phyloP scores from a whole-genome alignment of 2,797 vertebrate genomes.

The Chaetophractus vellerosus region DNA sequence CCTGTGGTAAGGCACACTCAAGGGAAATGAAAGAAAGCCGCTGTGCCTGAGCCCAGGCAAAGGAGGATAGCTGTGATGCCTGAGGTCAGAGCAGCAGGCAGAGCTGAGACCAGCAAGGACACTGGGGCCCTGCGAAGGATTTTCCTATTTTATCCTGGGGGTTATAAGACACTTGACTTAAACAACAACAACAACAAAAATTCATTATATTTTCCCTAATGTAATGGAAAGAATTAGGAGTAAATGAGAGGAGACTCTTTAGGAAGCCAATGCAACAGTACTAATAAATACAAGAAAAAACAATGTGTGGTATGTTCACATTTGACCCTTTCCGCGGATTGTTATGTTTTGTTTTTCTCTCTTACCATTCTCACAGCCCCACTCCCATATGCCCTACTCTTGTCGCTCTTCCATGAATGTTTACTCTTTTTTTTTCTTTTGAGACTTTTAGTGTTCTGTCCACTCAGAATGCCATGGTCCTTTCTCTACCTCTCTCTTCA shows the following conservation, averaged over 20 bases:
- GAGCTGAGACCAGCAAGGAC: neutral
- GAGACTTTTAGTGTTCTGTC: neutral
- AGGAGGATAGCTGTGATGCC: fast-evolving
- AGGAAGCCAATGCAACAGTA: neutral
- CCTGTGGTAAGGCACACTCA: neutral
- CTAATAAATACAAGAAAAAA: neutral
- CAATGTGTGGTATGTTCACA: neutral
- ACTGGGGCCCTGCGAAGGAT: neutral
- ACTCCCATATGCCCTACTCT: neutral
- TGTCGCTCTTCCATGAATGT: neutral
- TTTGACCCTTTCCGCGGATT: neutral
- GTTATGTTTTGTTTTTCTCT: neutral
- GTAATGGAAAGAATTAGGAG: neutral
- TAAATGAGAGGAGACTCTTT: neutral
- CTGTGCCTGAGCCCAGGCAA: too few relatives aligned
- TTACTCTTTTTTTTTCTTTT: neutral
- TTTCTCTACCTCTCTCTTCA: neutral
- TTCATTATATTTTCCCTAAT: neutral
- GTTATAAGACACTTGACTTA: neutral
- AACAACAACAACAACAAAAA: neutral
- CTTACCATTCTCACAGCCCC: neutral
- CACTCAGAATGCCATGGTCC: neutral
- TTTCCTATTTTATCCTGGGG: neutral
- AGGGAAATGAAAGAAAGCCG: neutral
- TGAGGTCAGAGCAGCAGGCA: too few relatives aligned